Evolutionary conservation across 2,888 invertebrate genomes (phyloP).

Genomic region (Caenorhabditis sp.): DNA sequence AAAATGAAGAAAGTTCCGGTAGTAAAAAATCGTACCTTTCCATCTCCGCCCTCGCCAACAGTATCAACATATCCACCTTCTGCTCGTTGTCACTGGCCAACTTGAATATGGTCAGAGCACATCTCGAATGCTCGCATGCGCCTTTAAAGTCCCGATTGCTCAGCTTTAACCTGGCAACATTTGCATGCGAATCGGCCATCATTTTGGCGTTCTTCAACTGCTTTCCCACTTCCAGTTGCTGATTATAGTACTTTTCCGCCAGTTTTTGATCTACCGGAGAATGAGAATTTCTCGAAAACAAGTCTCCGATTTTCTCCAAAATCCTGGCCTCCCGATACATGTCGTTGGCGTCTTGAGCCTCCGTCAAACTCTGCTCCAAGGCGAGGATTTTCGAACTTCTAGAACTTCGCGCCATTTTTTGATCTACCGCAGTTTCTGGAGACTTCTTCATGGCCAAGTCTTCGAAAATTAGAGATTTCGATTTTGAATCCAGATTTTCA

Average conservation of each 20-base stretch:
- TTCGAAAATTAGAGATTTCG: slow-evolving; percentile 52
- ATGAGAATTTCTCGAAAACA: slow-evolving; percentile 1
- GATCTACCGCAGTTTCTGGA: not conserved
- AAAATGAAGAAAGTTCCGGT: too few species aligned
- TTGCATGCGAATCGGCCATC: slow-evolving; percentile 63
- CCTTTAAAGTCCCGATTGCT: not conserved
- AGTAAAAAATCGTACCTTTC: slow-evolving; percentile 31
- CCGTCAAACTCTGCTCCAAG: slow-evolving; percentile 55
- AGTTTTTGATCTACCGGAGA: slow-evolving; percentile 2
- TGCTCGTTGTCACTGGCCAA: slow-evolving; percentile 57
- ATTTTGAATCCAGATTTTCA: slow-evolving; percentile 36
- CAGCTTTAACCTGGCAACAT: slow-evolving; percentile 46
- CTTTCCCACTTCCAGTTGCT: slow-evolving; percentile 60
- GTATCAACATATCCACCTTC: slow-evolving; percentile 61
- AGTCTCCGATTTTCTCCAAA: slow-evolving; percentile 43
- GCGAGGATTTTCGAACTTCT: slow-evolving; percentile 4
- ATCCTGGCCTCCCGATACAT: slow-evolving; percentile 48
- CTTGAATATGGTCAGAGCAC: slow-evolving; percentile 62
- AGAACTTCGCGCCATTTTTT: not conserved
- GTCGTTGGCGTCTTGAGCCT: slow-evolving; percentile 60
- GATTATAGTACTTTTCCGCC: slow-evolving; percentile 57
- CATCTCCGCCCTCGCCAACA: slow-evolving; percentile 60
- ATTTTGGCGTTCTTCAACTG: slow-evolving; percentile 59
- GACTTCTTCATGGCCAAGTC: slow-evolving; percentile 23
- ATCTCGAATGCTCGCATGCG: slow-evolving; percentile 58